Percentiles rank a stretch among this genome's conserved stretches.
Evolutionary conservation across 2,797 vertebrate genomes (phyloP).

Genomic region (Coregonus suidteri): DNA sequence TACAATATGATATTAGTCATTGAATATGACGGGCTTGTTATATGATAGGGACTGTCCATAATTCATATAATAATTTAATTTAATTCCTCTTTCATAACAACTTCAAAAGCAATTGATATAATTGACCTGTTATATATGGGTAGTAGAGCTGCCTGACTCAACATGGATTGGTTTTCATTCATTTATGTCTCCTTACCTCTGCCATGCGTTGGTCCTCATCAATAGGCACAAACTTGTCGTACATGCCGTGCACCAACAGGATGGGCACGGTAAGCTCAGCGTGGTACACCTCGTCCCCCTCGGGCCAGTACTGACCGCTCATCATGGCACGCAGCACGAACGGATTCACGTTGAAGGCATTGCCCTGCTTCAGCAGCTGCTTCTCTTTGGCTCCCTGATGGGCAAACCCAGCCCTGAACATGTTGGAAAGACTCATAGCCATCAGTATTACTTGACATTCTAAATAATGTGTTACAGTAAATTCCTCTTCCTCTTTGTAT

Average conservation of each 20-base stretch:
- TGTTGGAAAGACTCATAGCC: not conserved
- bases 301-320: conserved; percentile 98
- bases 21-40: not conserved
- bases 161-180: not conserved
- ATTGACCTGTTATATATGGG: not conserved
- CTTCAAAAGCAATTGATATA: not conserved
- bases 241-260: conserved; percentile 93
- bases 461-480: not conserved
- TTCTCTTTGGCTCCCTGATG: conserved; percentile 96
- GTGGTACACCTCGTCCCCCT: conserved; percentile 95
- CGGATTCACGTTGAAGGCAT: conserved; percentile 95
- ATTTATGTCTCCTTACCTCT: conserved; percentile 77
- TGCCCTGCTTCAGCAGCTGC: conserved; percentile 93
- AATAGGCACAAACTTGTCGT: conserved; percentile 94
- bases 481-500: not conserved
- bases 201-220: conserved; percentile 98
- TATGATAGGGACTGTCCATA: not conserved
- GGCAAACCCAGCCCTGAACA: conserved; percentile 89
- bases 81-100: no score
- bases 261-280: conserved; percentile 93
- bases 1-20: not conserved
- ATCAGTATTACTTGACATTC: not conserved
- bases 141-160: not conserved
- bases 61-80: not conserved
- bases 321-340: conserved; percentile 96